Evolutionary conservation across 1,140 invertebrate species (phyloP), one percentile per base, ranked within the genome.

Genomic region (Drosophila sturtevanti): DNA sequence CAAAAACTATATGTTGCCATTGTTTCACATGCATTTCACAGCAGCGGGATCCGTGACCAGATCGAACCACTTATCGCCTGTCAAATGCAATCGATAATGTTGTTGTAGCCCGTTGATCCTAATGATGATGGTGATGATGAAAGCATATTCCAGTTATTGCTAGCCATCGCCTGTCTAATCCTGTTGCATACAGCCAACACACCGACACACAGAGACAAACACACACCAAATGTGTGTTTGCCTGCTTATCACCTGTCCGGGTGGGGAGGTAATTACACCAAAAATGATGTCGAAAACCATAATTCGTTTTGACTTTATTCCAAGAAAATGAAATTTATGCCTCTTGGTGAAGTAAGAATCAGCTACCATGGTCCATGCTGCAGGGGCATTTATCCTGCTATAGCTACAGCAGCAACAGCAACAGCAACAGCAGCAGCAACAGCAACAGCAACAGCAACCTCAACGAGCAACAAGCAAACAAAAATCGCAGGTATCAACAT

Each of bases 221-320:
- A 31, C 7, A 7, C 27, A 31, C 27, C 27, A 6, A 7, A 6
- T n/a, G n/a, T n/a, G n/a, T n/a, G n/a, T n/a, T 82, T 77, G 79
- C 67, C 67, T 60, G 72, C 61, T 89, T 89, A 82, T 86, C 82
- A 87, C 84, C 84, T 87, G n/a, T 1, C 38, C 7, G 51, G 78
- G 12, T 41, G n/a, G 21, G 38, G 37, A 11, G 65, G 80, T 89
- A 89, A 89, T 89, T 89, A 89, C 84, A 89, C 72, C 71, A 62
- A 63, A 80, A 80, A 89, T 84, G 63, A 77, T 89, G 84, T 84
- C 68, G 84, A 79, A 63, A 78, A 78, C 84, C 77, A 89, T 89
- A 89, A 89, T 89, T 89, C 84, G 85, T 75, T 71, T 63, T 84
- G 77, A 71, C 76, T 89, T 82, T 82, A 89, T 89, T 89, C 82